Base-by-base conservation (phyloP, 2,797 vertebrate species). In the Tokudaia muenninki region DNA sequence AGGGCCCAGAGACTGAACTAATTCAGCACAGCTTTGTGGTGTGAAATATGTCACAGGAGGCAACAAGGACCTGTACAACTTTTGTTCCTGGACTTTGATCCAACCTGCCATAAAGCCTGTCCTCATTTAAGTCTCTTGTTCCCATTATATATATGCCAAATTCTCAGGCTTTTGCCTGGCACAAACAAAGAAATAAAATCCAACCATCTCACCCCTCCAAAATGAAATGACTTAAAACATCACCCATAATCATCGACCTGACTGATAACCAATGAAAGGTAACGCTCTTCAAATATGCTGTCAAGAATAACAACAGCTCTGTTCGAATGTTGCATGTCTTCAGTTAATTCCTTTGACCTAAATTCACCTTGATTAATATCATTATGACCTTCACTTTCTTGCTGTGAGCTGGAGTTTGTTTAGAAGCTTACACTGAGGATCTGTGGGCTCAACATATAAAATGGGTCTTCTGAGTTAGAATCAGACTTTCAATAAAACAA, bases 51-150 rank as follows among this genome's bases (percentile, higher is more conserved):
- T 61, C 70, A 31, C 1, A 34, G 80, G 92, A 67, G 74, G 63
- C 47, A 22, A 37, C 67, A 19, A 2, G 26, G 67, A 52, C 87
- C 79, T 22, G 55, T 91, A 57, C 93, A 94, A 65, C 72, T 96
- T 97, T 70, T 91, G 95, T 78, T 97, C 89, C 92, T 97, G 97
- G 90, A 95, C 98, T 98, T 98, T 92, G 97, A 93, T 90, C 97
- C 63, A 7, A 34, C 44, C 50, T 34, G 92, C 50, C 96, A 95
- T 96, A 97, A 97, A 87, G 75, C 55, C 34, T 81, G 47, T 88
- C 82, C 55, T 84, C 2, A 6, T 26, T 63, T 92, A 95, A 41
- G 93, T 63, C 92, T 96, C 89, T 52, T 65, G 63, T 83, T 95
- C 96, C 84, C 89, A 7, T 12, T 57, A 65, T 34, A 61, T 57